Evolutionary conservation across 2,888 invertebrate species (phyloP), one percentile per base, ranked within the genome.

Genomic region (Cryptocheilus praepositus): DNA sequence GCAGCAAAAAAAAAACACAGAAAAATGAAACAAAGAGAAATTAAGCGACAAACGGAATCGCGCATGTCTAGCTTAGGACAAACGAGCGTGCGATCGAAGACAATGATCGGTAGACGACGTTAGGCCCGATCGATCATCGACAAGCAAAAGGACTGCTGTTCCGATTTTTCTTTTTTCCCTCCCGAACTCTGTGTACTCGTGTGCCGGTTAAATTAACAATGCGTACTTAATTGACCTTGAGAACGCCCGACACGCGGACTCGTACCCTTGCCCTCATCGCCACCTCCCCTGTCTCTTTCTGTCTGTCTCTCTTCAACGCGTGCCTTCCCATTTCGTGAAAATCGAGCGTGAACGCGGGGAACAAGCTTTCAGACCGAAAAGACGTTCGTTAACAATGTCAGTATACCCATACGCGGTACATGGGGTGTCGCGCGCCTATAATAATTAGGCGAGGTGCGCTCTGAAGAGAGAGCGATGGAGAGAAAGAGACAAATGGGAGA

Each of bases 21-120:
- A 21, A 19, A 8, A 28, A 43, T 43, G 36, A 61, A 19, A 13
- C 22, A 56, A 44, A 58, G n/a, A 44, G 21, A 21, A 59, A 49
- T 5, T 18, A 8, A 18, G 44, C 44, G 19, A 28, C 57, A 18
- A 28, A 45, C 7, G 36, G 61, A 21, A 52, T 28, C 64, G 59
- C 59, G 54, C 67, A 57, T 63, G 28, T 55, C 60, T 61, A 53
- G 59, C 22, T 58, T 53, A 65, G 58, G 61, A 46, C 43, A 22
- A 60, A 45, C 43, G 56, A 49, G 61, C 55, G 43, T n/a, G 18
- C 49, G 49, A 49, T 49, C 16, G 4, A 13, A 13, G 49, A 11
- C 36, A 11, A 7, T 36, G 36, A 36, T 36, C 36, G 36, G 51
- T 55, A 75, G 51, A 60, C 70, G 52, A 61, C 71, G 74, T 71